Evolutionary conservation across 2,797 vertebrate genomes (phyloP).

Genomic region (Tragelaphus oryx): DNA sequence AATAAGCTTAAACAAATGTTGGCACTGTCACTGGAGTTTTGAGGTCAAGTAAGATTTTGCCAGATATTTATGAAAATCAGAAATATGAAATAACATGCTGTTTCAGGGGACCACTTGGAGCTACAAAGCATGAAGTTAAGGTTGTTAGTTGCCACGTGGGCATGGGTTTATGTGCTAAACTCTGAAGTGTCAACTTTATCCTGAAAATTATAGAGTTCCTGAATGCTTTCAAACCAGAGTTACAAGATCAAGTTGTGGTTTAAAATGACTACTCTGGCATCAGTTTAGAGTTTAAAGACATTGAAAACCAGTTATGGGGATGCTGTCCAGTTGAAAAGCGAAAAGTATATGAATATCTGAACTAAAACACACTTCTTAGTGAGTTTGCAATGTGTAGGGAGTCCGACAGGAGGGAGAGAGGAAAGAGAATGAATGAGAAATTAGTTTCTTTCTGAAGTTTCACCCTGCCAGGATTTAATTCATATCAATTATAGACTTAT

Average conservation of each 20-base stretch:
- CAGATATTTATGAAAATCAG: neutral
- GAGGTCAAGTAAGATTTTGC: neutral
- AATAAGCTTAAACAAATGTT: neutral
- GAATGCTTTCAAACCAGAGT: neutral
- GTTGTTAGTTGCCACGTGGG: neutral
- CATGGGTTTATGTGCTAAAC: neutral
- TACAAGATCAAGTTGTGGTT: neutral
- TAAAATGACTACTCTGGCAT: neutral
- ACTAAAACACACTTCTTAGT: neutral
- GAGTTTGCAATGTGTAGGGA: neutral
- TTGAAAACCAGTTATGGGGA: neutral
- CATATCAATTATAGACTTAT: neutral
- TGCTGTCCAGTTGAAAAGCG: neutral
- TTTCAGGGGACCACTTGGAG: neutral
- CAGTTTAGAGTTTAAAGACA: neutral
- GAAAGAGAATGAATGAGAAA: neutral
- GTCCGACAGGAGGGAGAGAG: accelerated
- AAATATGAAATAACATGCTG: neutral
- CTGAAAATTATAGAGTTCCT: neutral
- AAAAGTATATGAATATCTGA: neutral
- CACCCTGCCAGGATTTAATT: neutral
- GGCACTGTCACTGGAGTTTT: neutral
- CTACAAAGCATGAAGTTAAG: neutral
- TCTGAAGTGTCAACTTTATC: neutral
- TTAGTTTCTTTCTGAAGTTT: neutral